Evolutionary conservation across 2,113 vertebrate species (phyloP), one percentile per base, ranked within the genome.

Genomic region (Caracal caracal): DNA sequence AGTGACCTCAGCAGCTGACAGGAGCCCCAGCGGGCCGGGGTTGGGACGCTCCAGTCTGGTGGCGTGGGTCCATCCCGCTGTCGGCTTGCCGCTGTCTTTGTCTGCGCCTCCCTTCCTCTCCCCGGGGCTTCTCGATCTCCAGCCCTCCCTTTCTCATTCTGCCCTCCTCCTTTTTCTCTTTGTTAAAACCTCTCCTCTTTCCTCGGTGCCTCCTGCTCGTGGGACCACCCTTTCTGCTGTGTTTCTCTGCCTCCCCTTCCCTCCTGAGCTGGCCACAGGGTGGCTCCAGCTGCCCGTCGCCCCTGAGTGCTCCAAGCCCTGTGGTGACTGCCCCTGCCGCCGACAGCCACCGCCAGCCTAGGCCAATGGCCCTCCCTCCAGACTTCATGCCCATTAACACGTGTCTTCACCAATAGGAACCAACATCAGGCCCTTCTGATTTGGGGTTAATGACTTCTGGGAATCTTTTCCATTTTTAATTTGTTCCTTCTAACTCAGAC

Each of bases 371-470:
- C 96, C 96, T 95, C 93, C 75, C 92, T 93, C 94, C 35, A 33
- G 49, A 93, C 96, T 94, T 95, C 97, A 93, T 88, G 98, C 94
- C 87, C 95, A 95, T 98, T 65, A 97, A 97, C 94, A 90, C 84
- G 97, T 73, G 80, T 98, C 97, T 97, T 97, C 92, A 91, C 82
- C 90, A 61, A 87, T 51, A 96, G 97, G 90, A 97, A 94, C 90
- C 93, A 53, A 88, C 88, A 79, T 75, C 95, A 95, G 87, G 7
- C 61, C 94, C 84, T 97, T 94, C 92, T 93, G 92, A 97, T 90
- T 95, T 93, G 95, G 94, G 97, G 95, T 88, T 97, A 96, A 98
- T 88, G 97, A 97, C 97, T 98, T 97, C 87, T 93, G 95, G 97
- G 97, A 88, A 88, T 95, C 96, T 97, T 96, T 98, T 37, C 88